Evolutionary conservation across 2,888 invertebrate species (phyloP).

Genomic region (Epistrophella euchroma): DNA sequence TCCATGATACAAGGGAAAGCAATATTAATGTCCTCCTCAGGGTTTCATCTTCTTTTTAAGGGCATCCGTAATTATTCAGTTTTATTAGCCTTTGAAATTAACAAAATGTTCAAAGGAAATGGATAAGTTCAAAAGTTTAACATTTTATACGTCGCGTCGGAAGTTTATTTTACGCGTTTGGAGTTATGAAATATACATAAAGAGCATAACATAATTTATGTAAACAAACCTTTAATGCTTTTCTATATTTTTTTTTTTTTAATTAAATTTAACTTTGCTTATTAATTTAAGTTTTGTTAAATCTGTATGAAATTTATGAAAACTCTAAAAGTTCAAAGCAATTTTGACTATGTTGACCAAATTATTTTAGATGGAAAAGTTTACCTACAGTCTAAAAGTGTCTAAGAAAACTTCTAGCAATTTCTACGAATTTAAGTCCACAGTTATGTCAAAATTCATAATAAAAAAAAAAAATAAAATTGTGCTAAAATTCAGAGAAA

Average conservation of each 20-base stretch:
- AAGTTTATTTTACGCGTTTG: background rate
- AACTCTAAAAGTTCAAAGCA: background rate
- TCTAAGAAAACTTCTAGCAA: too few relatives aligned
- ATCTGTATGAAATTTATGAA: too few relatives aligned
- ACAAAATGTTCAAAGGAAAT: conserved; percentile 18
- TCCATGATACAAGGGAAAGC: background rate
- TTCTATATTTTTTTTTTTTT: background rate
- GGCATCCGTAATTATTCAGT: conserved; percentile 45
- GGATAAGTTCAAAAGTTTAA: background rate
- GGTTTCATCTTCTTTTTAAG: conserved; percentile 51
- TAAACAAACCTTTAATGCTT: background rate
- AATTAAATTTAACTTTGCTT: background rate
- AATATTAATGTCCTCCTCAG: conserved; percentile 32
- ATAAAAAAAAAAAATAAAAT: too few relatives aligned
- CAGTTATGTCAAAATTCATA: too few relatives aligned
- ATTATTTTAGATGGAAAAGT: background rate
- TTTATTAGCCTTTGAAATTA: conserved; percentile 50
- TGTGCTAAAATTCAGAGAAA: too few relatives aligned
- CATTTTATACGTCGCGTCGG: background rate
- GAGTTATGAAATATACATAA: background rate
- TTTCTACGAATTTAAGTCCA: too few relatives aligned
- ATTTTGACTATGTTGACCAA: background rate
- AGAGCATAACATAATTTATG: background rate
- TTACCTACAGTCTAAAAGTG: too few relatives aligned
- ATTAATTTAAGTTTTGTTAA: too few relatives aligned